Base-by-base conservation (phyloP, 2,797 vertebrate species). In the Eremophila alpestris region DNA sequence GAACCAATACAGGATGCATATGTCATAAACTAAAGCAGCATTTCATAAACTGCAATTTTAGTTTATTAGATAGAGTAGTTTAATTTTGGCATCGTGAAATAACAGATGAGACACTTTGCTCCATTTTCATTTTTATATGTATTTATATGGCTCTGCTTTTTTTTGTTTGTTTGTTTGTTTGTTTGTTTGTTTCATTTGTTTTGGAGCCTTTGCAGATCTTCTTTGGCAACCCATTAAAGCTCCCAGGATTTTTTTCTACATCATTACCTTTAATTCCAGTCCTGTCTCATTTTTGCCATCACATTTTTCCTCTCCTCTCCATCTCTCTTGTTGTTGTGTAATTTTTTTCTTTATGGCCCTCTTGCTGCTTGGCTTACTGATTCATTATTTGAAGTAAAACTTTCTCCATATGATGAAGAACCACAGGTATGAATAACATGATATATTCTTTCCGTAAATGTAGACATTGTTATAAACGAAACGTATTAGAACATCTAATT, bases 161-260 rank as follows among this genome's bases (percentile, higher is more conserved):
- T 90, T 84, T 48, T 89, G 83, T 10, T 41, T 38, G 36, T 90
- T 71, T 38, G 38, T 41, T 41, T n/a, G n/a, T n/a, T 41, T 41
- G 14, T 41, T 41, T n/a, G n/a, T n/a, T 41, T 48, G 4, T 89
- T 90, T 71, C 26, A 36, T 93, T 79, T 92, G 49, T 64, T 94
- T 77, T 92, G 59, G 26, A 85, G 46, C 34, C 9, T 78, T 78
- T 88, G 55, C 69, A 93, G 73, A 51, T 87, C 36, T 94, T 79
- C 38, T 83, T 32, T 85, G 87, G 87, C 65, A 86, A 63, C 9
- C 43, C 59, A 59, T 89, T 95, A 84, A 87, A 92, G 38, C 65
- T 94, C 79, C 92, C 87, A 93, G 62, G 27, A 90, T 41, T 76
- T 96, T 87, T 96, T 96, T 95, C 87, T 96, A 80, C 89, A 73